Percentiles rank a stretch among this genome's conserved stretches.
These are phyloP conservation scores for Leptestheria dahalacensis DNA, from an alignment of 1,140 invertebrate genomes.

Conservation along the genomic window DNA sequence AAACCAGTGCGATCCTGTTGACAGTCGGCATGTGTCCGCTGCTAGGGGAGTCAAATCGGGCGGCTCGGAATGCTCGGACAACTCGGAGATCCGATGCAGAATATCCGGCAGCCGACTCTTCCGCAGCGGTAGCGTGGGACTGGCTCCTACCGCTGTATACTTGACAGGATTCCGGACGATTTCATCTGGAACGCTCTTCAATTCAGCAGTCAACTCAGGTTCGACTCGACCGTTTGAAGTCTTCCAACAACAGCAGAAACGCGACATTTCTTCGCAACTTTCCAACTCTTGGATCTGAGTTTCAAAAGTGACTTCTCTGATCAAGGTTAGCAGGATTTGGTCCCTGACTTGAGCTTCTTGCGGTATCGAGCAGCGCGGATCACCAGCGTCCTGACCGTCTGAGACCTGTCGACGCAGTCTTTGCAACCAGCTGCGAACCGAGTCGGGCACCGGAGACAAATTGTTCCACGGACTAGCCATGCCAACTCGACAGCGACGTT, in stretches of 20 bases:
- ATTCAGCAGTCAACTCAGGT: too few relatives aligned
- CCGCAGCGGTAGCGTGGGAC: neutral
- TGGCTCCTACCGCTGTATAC: neutral
- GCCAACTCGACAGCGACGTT: neutral
- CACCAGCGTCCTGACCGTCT: neutral
- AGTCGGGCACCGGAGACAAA: neutral
- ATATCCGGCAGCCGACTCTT: neutral
- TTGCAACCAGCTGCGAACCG: neutral
- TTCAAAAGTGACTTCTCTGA: neutral
- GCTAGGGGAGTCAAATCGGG: neutral
- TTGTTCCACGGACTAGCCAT: neutral
- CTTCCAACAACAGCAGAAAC: neutral
- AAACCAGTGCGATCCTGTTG: neutral
- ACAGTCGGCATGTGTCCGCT: neutral
- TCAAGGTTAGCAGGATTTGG: neutral
- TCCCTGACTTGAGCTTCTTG: neutral
- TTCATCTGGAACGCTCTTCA: neutral
- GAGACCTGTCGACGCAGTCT: neutral
- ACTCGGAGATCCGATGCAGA: slow-evolving; percentile 2
- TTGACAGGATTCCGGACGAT: neutral
- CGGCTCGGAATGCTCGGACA: neutral
- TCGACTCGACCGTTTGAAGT: too few relatives aligned
- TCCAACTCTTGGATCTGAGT: neutral
- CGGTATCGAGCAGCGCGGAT: neutral
- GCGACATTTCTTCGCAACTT: neutral